Conservation (phyloP, 2,888 invertebrate species). For the Hipparchia semele region DNA sequence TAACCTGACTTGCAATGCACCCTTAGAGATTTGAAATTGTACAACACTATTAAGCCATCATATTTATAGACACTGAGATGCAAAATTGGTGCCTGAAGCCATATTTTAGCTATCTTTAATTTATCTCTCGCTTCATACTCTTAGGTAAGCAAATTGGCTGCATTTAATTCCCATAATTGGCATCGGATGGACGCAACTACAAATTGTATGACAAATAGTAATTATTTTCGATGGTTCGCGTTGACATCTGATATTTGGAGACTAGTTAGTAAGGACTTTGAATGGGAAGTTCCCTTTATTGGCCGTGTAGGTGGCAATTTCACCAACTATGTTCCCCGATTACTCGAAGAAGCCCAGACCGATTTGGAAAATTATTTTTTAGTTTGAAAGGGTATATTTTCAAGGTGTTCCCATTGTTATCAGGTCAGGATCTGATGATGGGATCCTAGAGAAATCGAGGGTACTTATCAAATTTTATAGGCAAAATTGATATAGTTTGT, state of each 20-base stretch:
- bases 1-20: no score
- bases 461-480: no score
- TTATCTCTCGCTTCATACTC: conserved; percentile 55
- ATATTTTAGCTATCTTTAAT: conserved; percentile 65
- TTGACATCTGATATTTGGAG: conserved; percentile 17
- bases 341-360: no score
- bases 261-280: conserved; percentile 1
- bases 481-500: no score
- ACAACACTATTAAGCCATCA: conserved; percentile 45
- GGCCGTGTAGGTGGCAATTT: not conserved
- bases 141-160: conserved; percentile 54
- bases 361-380: no score
- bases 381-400: no score
- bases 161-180: conserved; percentile 56
- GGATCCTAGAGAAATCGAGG: no score
- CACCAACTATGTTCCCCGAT: no score
- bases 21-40: not conserved
- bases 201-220: conserved; percentile 47
- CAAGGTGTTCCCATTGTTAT: no score
- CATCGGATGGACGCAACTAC: conserved; percentile 48
- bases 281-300: not conserved
- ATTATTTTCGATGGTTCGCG: conserved; percentile 40
- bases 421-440: no score
- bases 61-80: conserved; percentile 60
- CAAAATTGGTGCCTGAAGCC: conserved; percentile 60